A percentile compares a stretch with the other conserved stretches of the same genome.
Evolutionary conservation across 2,113 vertebrate genomes (phyloP).

Genomic region (Aleadryas rufinucha): DNA sequence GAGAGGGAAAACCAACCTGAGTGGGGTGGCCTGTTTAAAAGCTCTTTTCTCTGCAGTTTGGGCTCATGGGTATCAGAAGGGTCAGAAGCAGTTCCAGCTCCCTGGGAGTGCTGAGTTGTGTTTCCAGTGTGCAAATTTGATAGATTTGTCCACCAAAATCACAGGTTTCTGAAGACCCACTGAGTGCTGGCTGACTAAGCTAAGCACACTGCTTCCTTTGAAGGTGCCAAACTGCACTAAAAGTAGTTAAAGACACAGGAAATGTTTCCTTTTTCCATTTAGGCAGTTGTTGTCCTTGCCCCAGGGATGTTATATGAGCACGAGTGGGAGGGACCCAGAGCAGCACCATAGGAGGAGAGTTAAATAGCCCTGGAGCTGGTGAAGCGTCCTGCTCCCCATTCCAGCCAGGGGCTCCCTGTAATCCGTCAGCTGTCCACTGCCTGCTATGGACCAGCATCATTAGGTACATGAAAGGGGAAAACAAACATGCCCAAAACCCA

Average conservation of each 20-base stretch:
- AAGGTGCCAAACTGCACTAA: conserved; percentile 41
- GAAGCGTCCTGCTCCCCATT: background rate
- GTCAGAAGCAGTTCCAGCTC: background rate
- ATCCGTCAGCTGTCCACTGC: conserved; percentile 35
- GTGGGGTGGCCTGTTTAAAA: background rate
- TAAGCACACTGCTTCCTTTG: conserved; percentile 9
- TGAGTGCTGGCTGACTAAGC: background rate
- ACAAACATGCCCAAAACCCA: conserved; percentile 21
- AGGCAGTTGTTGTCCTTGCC: conserved; percentile 33
- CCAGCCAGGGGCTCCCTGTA: background rate
- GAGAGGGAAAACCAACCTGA: background rate
- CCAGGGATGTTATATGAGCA: conserved; percentile 48
- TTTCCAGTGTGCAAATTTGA: background rate
- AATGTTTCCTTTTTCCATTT: conserved; percentile 59
- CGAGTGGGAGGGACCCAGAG: background rate
- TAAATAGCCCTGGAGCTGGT: background rate
- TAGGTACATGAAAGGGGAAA: conserved; percentile 54
- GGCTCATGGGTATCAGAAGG: background rate
- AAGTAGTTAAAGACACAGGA: conserved; percentile 57
- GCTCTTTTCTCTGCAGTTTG: background rate
- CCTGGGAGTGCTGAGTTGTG: background rate
- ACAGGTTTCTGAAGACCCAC: background rate
- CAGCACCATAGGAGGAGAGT: background rate
- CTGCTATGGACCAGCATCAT: conserved; percentile 21
- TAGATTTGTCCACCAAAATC: background rate